Percentiles rank a stretch among this genome's conserved stretches.
Conservation (phyloP, 2,888 invertebrate genomes). For the Xestoiulus laeticollis region DNA sequence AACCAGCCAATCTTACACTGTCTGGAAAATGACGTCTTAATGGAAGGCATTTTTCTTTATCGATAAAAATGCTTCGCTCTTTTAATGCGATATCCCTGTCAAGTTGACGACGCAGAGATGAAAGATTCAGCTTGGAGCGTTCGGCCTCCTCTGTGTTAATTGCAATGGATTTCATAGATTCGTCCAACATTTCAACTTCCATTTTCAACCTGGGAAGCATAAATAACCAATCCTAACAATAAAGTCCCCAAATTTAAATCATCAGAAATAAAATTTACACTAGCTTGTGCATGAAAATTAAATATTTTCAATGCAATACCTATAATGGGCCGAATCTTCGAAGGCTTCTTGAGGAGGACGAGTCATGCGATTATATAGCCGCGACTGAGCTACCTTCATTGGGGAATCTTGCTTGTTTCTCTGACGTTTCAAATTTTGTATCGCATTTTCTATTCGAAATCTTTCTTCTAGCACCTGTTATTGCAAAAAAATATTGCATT, state of each 20-base stretch:
- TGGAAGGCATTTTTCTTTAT: slow-evolving; percentile 24
- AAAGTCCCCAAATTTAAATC: too few relatives aligned
- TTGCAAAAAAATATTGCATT: not conserved
- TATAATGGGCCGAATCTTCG: slow-evolving; percentile 45
- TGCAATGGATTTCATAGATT: slow-evolving; percentile 27
- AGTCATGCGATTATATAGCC: slow-evolving; percentile 10
- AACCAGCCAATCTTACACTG: slow-evolving; percentile 42
- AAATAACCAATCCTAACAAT: not conserved
- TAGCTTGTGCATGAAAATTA: not conserved
- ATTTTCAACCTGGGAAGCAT: slow-evolving; percentile 39
- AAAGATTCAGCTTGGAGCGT: not conserved
- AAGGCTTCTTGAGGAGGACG: slow-evolving; percentile 36
- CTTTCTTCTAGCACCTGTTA: slow-evolving; percentile 43
- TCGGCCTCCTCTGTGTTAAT: slow-evolving; percentile 31
- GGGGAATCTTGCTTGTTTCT: slow-evolving; percentile 42
- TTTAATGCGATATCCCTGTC: slow-evolving; percentile 35
- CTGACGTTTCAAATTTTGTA: slow-evolving; percentile 22
- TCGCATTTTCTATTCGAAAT: slow-evolving; percentile 29
- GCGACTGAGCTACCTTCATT: slow-evolving; percentile 47
- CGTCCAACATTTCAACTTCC: slow-evolving; percentile 40
- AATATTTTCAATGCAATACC: not conserved
- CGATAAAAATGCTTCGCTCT: slow-evolving; percentile 45
- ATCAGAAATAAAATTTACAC: too few relatives aligned
- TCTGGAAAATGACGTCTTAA: slow-evolving; percentile 31
- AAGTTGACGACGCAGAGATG: not conserved